Evolutionary conservation across 2,797 vertebrate species (phyloP).

Genomic region (Pangasius larnaudii): DNA sequence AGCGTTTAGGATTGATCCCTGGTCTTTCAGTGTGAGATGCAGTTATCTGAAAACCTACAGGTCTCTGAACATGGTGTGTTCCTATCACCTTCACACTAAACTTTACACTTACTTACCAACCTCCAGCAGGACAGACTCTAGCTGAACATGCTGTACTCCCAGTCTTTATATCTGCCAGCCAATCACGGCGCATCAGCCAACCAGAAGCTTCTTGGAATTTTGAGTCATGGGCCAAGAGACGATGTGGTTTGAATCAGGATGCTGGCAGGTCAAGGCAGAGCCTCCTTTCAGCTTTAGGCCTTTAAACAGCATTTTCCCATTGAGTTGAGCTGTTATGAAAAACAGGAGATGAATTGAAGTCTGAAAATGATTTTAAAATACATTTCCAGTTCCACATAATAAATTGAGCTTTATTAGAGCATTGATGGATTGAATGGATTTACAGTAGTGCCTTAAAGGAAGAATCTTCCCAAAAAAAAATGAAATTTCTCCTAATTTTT

Average conservation of each 20-base stretch:
- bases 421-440: neutral
- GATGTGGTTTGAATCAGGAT: constrained; percentile 12
- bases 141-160: constrained; percentile 41
- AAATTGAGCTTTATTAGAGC: neutral
- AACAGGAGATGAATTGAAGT: neutral
- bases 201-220: constrained; percentile 15
- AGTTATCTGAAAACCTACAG: neutral
- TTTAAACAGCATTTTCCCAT: neutral
- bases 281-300: neutral
- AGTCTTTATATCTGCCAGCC: constrained; percentile 18
- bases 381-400: neutral
- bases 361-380: neutral
- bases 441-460: neutral
- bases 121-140: constrained; percentile 23
- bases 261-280: neutral
- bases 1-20: neutral
- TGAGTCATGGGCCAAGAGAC: neutral
- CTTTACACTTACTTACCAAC: constrained; percentile 46
- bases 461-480: neutral
- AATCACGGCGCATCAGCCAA: neutral
- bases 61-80: constrained; percentile 26
- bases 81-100: constrained; percentile 44
- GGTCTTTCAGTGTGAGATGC: neutral
- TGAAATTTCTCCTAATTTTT: neutral
- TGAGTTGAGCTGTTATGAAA: neutral